These are phyloP conservation scores for Mythimna pallens DNA, from an alignment of 2,888 invertebrate species.

Conservation along the genomic window DNA sequence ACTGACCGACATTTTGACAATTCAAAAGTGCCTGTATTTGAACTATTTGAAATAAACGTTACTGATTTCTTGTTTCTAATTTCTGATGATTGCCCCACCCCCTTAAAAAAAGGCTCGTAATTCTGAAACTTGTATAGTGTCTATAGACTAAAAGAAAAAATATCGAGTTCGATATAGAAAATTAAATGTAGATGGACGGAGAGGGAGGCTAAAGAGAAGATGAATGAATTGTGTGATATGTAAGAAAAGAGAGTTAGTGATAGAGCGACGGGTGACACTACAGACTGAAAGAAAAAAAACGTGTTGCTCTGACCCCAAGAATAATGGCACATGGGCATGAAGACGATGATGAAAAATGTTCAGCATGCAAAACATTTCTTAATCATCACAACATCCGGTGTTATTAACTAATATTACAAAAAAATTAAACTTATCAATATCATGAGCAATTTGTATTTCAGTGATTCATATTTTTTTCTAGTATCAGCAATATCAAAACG, in stretches of 20 bases:
- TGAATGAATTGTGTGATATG: not conserved
- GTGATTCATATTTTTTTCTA: slow-evolving; percentile 22
- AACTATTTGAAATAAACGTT: no score
- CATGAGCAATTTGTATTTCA: slow-evolving; percentile 17
- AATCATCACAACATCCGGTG: slow-evolving; percentile 19
- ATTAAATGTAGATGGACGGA: no score
- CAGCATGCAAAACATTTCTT: not conserved
- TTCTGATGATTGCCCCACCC: no score
- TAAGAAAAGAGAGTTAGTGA: not conserved
- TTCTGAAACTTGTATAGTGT: not conserved
- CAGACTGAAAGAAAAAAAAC: not conserved
- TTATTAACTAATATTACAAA: not conserved
- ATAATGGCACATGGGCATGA: not conserved
- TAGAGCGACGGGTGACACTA: not conserved
- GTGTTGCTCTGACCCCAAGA: not conserved
- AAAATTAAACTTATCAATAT: slow-evolving; percentile 1
- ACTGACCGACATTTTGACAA: no score
- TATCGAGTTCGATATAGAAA: no score
- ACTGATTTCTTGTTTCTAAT: no score
- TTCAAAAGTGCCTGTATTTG: no score
- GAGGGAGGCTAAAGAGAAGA: no score
- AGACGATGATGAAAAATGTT: not conserved
- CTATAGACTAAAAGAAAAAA: not conserved
- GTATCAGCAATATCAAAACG: not conserved
- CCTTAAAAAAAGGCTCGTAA: no score